Conservation (phyloP, 2,888 invertebrate genomes). For the Zeuzera pyrina region DNA sequence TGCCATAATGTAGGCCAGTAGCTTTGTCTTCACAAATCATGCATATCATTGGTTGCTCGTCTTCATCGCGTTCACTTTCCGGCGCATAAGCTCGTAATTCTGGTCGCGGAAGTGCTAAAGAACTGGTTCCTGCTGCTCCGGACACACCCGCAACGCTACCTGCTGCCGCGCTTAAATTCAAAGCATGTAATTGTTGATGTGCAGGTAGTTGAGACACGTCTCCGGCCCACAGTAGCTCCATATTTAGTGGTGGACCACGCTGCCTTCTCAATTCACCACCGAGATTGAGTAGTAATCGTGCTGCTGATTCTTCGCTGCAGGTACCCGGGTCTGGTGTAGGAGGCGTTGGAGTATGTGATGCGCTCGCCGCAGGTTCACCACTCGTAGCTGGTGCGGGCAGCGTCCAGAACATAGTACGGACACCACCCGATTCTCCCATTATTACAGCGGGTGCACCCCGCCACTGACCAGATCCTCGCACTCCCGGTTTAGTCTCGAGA, state of each 20-base stretch:
- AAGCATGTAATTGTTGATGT: slow-evolving; percentile 84
- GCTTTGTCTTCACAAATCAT: slow-evolving; percentile 99
- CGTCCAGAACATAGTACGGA: slow-evolving; percentile 80
- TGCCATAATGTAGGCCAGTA: slow-evolving; percentile 98
- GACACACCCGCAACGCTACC: slow-evolving; percentile 52
- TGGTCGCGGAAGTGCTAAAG: slow-evolving; percentile 48
- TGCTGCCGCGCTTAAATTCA: slow-evolving; percentile 80
- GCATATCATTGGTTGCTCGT: slow-evolving; percentile 95
- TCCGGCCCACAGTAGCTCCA: slow-evolving; percentile 94
- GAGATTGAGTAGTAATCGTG: slow-evolving; percentile 81
- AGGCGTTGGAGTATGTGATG: slow-evolving; percentile 72
- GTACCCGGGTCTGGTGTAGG: slow-evolving; percentile 65
- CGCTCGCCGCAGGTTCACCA: slow-evolving; percentile 59
- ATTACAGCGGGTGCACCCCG: slow-evolving; percentile 88
- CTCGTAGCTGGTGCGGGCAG: slow-evolving; percentile 70
- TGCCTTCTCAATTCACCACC: slow-evolving; percentile 80
- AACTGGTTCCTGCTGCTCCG: slow-evolving; percentile 46
- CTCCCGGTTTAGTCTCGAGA: slow-evolving; percentile 49
- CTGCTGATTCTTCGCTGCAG: slow-evolving; percentile 75
- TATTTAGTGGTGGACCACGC: slow-evolving; percentile 82
- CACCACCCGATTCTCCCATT: slow-evolving; percentile 94
- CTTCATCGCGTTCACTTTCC: slow-evolving; percentile 78
- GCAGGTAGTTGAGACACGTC: slow-evolving; percentile 88
- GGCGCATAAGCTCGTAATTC: slow-evolving; percentile 62
- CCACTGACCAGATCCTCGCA: slow-evolving; percentile 57